A percentile compares a stretch with the other conserved stretches of the same genome.
These are phyloP conservation scores for Papilio glaucus DNA, from an alignment of 1,140 invertebrate species.

Conservation along the genomic window DNA sequence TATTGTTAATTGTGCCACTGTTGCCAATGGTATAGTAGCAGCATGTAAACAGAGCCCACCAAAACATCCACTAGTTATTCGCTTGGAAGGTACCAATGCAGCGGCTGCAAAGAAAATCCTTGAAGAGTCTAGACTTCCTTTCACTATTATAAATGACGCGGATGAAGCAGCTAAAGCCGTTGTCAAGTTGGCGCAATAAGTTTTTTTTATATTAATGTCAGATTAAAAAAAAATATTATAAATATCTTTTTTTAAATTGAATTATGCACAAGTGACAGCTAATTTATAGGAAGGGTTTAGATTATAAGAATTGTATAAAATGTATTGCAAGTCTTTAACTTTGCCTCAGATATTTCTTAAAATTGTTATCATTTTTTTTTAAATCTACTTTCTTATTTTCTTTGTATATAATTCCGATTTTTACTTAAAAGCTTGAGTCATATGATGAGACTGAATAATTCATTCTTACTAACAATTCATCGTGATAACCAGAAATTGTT, in stretches of 20 bases:
- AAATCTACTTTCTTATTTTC: neutral
- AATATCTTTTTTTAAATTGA: slow-evolving; percentile 43
- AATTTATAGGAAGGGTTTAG: neutral
- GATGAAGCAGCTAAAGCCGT: slow-evolving; percentile 97
- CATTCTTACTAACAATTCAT: slow-evolving; percentile 26
- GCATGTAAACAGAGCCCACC: slow-evolving; percentile 93
- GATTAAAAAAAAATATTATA: no score
- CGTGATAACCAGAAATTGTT: neutral
- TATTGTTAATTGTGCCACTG: slow-evolving; percentile 98
- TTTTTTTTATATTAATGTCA: no score
- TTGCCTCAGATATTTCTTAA: neutral
- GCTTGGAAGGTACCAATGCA: slow-evolving; percentile 94
- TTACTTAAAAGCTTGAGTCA: slow-evolving; percentile 13
- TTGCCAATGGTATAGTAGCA: slow-evolving; percentile 97
- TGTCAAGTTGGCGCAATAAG: slow-evolving; percentile 83
- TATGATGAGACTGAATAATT: slow-evolving; percentile 25
- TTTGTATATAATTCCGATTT: neutral
- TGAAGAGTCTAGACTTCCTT: slow-evolving; percentile 91
- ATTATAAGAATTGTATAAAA: neutral
- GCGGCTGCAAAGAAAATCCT: slow-evolving; percentile 88
- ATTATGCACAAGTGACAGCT: slow-evolving; percentile 1
- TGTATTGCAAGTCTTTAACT: neutral
- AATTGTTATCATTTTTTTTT: neutral
- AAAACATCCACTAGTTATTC: slow-evolving; percentile 94
- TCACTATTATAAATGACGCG: slow-evolving; percentile 92